Conservation (phyloP, 2,797 vertebrate genomes). For the Naso thynnoides region DNA sequence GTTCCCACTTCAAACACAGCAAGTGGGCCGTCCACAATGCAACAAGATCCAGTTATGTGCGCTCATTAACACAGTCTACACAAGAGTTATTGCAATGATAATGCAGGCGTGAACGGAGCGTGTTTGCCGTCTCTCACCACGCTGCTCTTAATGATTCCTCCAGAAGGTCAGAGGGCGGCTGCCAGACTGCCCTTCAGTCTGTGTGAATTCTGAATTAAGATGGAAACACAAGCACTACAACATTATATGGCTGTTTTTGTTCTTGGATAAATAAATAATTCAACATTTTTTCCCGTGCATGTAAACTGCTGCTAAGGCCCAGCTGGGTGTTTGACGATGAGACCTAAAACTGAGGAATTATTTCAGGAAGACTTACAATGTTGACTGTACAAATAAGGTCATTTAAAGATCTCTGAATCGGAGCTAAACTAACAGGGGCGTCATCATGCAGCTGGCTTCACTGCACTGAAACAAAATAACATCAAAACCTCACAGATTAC, state of each 20-base stretch:
- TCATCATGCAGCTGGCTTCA: constrained; percentile 5
- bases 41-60: constrained; percentile 60
- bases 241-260: constrained; percentile 59
- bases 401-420: constrained; percentile 15
- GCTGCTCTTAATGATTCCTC: constrained; percentile 49
- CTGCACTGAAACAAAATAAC: background rate
- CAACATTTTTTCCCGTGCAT: constrained; percentile 59
- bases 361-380: constrained; percentile 14
- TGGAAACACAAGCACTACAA: constrained; percentile 59
- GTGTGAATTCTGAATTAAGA: constrained; percentile 44
- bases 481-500: constrained; percentile 10
- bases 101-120: constrained; percentile 48
- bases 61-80: constrained; percentile 73
- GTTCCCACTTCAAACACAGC: constrained; percentile 61
- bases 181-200: constrained; percentile 40
- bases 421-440: background rate
- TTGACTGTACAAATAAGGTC: constrained; percentile 1
- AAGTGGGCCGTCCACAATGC: constrained; percentile 67
- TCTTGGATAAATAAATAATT: constrained; percentile 69
- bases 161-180: constrained; percentile 59
- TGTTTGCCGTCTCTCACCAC: constrained; percentile 55
- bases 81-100: constrained; percentile 49
- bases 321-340: background rate
- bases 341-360: constrained; percentile 4
- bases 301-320: constrained; percentile 35